Evolutionary conservation across 1,140 invertebrate species (phyloP).

Genomic region (Anadara kagoshimensis): DNA sequence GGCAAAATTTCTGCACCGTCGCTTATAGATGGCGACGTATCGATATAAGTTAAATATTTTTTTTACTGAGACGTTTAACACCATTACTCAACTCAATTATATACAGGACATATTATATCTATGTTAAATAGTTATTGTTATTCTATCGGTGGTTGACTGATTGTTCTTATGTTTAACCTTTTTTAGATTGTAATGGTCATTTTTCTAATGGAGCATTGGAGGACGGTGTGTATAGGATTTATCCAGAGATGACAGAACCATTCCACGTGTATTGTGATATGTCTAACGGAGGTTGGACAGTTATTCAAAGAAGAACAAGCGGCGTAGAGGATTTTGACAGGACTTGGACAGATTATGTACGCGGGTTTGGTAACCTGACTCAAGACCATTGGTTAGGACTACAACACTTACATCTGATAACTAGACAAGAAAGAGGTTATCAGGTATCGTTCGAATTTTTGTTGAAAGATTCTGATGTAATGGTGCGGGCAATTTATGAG

Average conservation of each 20-base stretch:
- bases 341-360: constrained; percentile 58
- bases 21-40: too few species aligned
- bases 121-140: too few species aligned
- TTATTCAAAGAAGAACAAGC: constrained; percentile 80
- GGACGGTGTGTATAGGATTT: not conserved
- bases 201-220: not conserved
- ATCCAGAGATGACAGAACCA: not conserved
- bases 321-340: constrained; percentile 53
- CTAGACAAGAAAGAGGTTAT: constrained; percentile 19
- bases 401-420: constrained; percentile 56
- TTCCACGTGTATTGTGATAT: constrained; percentile 83
- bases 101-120: too few species aligned
- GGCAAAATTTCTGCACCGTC: too few species aligned
- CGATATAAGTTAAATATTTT: too few species aligned
- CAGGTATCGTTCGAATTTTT: too few species aligned
- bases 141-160: too few species aligned
- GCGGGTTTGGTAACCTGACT: constrained; percentile 50
- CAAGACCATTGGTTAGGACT: constrained; percentile 63
- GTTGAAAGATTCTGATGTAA: too few species aligned
- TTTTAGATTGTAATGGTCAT: not conserved
- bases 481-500: too few species aligned
- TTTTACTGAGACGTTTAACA: too few species aligned
- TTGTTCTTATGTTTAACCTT: too few species aligned
- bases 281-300: constrained; percentile 89
- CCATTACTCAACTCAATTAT: too few species aligned